phyloP scores from a whole-genome alignment of 2,888 invertebrate genomes.

The Ischnura elegans region DNA sequence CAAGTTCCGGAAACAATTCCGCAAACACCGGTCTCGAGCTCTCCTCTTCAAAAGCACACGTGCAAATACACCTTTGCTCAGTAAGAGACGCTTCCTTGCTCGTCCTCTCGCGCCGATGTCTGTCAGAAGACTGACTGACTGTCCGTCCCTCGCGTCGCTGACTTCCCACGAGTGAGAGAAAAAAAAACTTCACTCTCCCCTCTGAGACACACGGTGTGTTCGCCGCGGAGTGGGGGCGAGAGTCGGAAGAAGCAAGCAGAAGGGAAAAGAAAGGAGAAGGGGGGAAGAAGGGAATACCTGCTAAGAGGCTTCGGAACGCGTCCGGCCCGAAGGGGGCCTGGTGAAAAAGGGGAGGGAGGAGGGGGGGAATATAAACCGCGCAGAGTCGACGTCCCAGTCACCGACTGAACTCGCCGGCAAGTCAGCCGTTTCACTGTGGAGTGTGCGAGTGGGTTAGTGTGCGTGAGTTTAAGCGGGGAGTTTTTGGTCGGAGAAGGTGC shows the following conservation, averaged over 20 bases:
- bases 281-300: neutral
- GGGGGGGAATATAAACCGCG: neutral
- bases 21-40: neutral
- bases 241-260: neutral
- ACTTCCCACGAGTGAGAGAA: slow-evolving; percentile 49
- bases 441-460: too few relatives aligned
- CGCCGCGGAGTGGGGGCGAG: too few relatives aligned
- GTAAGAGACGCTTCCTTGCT: neutral
- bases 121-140: neutral
- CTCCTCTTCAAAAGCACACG: neutral
- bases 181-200: slow-evolving; percentile 41
- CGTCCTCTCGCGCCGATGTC: slow-evolving; percentile 32
- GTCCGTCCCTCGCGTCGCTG: neutral
- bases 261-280: slow-evolving; percentile 16
- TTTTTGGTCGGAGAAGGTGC: neutral
- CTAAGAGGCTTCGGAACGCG: slow-evolving; percentile 34
- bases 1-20: neutral
- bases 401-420: slow-evolving; percentile 66
- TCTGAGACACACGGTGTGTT: too few relatives aligned
- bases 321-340: neutral
- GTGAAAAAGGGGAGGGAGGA: neutral
- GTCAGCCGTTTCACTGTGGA: slow-evolving; percentile 56
- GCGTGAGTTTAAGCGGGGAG: neutral
- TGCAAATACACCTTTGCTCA: neutral
- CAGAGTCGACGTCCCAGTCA: slow-evolving; percentile 51